phyloP scores from a whole-genome alignment of 1,140 invertebrate genomes.

The Drosophila neocordata region DNA sequence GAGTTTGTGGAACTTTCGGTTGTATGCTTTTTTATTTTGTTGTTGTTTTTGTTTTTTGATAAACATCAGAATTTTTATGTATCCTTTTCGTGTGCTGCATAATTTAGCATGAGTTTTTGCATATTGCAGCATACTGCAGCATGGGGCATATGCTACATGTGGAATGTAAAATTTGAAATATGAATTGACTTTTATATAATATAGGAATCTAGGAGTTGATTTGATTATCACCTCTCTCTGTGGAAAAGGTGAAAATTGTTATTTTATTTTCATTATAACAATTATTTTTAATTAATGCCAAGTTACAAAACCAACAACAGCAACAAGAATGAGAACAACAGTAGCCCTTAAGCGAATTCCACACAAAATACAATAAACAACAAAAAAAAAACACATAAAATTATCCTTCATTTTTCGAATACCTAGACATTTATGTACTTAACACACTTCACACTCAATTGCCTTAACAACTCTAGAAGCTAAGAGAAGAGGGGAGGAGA shows the following conservation, averaged over 20 bases:
- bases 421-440: constrained; percentile 34
- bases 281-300: constrained; percentile 6
- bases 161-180: background rate
- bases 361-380: background rate
- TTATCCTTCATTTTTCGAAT: constrained; percentile 28
- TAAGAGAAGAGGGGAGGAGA: background rate
- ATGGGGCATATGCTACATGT: background rate
- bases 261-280: background rate
- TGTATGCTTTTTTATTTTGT: constrained; percentile 3
- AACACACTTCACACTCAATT: constrained; percentile 52
- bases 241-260: background rate
- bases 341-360: background rate
- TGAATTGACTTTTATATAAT: background rate
- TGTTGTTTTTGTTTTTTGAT: constrained; percentile 33
- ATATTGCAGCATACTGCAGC: constrained; percentile 44
- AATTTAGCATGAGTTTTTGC: constrained; percentile 70
- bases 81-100: constrained; percentile 46
- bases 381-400: constrained; percentile 35
- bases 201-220: background rate
- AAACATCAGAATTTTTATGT: constrained; percentile 42
- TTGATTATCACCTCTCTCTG: background rate
- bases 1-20: background rate
- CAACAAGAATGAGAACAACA: background rate
- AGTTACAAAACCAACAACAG: background rate
- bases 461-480: constrained; percentile 13